Base-by-base conservation (phyloP, 2,888 invertebrate genomes). In the Nomada fabriciana region DNA sequence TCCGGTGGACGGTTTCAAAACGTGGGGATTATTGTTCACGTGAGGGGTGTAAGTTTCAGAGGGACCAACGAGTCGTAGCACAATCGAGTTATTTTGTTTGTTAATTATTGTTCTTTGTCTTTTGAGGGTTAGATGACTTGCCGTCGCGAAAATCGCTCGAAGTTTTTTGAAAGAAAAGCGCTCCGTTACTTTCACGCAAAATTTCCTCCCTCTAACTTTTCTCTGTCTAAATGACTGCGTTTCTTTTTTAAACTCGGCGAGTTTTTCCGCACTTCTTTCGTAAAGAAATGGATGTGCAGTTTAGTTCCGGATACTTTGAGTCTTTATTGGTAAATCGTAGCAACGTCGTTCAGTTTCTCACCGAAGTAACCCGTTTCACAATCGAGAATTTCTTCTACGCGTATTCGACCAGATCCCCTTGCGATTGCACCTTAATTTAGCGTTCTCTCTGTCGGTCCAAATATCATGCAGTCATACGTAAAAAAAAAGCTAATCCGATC, bases 341-440 rank as follows among this genome's bases (percentile, higher is more conserved):
- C 60, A 36, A 60, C 63, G 18, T 13, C 20, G 63, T 47, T 55
- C 64, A 63, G 55, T 61, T 13, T 2, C 63, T 20, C 23, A 1
- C 53, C 29, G 11, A 47, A n/a, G 36, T 70, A 50, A 64, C 70
- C 70, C 70, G 20, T 42, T 57, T 36, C 43, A 9, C 53, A 13
- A n/a, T 11, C 7, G 60, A n/a, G 70, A 47, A 20, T 59, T 43
- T 18, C 43, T 57, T 57, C 42, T 29, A 25, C 47, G 57, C 29
- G 50, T 57, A 15, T n/a, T 70, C 60, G 70, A 60, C 59, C n/a
- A 20, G 60, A 13, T 70, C 29, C 60, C 70, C 52, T 52, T 60
- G 59, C n/a, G 18, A 13, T 29, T 36, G 4, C 47, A 50, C 50
- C 29, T 71, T 29, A 60, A 60, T 23, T 36, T 50, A 36, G 2